Evolutionary conservation across 2,113 vertebrate genomes (phyloP), one percentile per base, ranked within the genome.

Genomic region (Chaetura pelagica): DNA sequence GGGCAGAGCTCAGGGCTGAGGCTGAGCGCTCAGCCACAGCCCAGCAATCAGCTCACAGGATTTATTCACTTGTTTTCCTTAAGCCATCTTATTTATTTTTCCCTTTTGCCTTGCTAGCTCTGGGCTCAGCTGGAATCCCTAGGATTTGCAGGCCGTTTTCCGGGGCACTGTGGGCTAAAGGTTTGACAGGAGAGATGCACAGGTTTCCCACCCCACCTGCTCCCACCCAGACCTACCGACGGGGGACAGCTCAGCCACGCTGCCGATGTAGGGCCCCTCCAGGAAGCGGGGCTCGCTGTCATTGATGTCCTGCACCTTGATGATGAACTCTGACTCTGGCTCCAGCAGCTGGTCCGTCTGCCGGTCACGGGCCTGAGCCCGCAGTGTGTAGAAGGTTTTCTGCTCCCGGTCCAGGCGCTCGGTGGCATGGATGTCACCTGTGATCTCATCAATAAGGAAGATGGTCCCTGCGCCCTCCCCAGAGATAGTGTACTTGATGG

Each of bases 231-330:
- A 97, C 99, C 98, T 98, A 99, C 99, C 99, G 62, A 99, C 84
- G 12, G 99, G 99, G 11, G 99, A 99, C 58, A 99, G 98, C 95
- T 99, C 99, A 0, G 99, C 98, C 96, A 99, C 99, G 1, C 99
- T 99, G 95, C 99, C 99, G 2, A 99, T 99, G 94, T 99, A 99
- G 15, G 99, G 99, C 40, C 99, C 99, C n/a, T 99, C 99, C 94
- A 99, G 98, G 97, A 99, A 99, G 90, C 99, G 99, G 6, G 99
- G 99, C 93, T 99, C 99, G 0, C 99, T 99, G 98, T 99, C 99
- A 3, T 99, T 99, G 98, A 99, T 99, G 97, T 99, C 99, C 97
- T 99, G 99, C 89, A 99, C 99, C 95, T 99, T 99, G 98, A 99
- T 99, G 97, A 99, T 98, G 95, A 99, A 99, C 97, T 99, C 99